These are phyloP conservation scores for Hycleus cichorii DNA, from an alignment of 1,140 invertebrate genomes.

Conservation along the genomic window DNA sequence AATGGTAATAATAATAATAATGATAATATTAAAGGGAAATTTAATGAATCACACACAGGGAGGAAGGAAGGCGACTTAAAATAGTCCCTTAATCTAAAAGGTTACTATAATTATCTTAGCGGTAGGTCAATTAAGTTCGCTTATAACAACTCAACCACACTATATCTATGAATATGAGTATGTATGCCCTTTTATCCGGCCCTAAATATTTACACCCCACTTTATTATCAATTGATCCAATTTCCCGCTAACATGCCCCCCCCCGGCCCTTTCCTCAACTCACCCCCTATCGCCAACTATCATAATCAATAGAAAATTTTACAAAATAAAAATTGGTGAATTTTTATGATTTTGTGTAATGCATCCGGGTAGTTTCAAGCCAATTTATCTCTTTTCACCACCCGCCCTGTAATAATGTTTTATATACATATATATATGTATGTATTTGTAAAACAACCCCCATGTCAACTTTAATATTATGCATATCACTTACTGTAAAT, in stretches of 20 bases:
- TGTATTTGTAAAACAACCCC: too few relatives aligned
- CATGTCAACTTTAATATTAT: slow-evolving; percentile 5
- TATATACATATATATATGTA: too few relatives aligned
- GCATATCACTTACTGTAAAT: slow-evolving; percentile 33
- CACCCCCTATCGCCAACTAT: not conserved
- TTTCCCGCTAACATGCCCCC: not conserved
- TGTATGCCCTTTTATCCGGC: slow-evolving; percentile 6
- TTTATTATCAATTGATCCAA: slow-evolving; percentile 8
- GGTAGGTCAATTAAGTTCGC: slow-evolving; percentile 13
- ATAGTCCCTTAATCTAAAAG: not conserved
- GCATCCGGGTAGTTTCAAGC: too few relatives aligned
- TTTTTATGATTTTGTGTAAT: too few relatives aligned
- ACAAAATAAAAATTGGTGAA: too few relatives aligned
- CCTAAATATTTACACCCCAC: slow-evolving; percentile 6
- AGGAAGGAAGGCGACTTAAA: not conserved
- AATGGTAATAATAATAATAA: too few relatives aligned
- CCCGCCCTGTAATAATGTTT: too few relatives aligned
- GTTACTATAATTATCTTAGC: slow-evolving; percentile 11
- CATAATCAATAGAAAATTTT: too few relatives aligned
- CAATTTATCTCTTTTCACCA: too few relatives aligned
- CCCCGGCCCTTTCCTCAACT: not conserved
- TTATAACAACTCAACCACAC: slow-evolving; percentile 1
- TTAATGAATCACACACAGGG: not conserved
- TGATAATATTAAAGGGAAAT: not conserved
- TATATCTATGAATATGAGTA: not conserved